phyloP scores from a whole-genome alignment of 2,113 vertebrate genomes.

The Bufo gargarizans region DNA sequence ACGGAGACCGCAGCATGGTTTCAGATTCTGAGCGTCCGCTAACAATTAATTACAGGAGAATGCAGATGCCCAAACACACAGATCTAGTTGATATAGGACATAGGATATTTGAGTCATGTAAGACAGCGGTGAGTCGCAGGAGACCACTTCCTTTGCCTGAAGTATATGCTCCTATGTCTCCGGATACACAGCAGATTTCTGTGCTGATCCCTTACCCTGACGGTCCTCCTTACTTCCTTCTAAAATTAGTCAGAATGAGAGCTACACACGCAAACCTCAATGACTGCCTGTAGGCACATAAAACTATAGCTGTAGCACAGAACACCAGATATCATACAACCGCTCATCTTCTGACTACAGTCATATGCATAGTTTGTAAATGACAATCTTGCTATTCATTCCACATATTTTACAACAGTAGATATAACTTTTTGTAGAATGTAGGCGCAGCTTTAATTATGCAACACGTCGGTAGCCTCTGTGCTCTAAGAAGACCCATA shows the following conservation, averaged over 20 bases:
- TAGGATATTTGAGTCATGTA: neutral
- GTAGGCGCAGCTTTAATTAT: too few species aligned
- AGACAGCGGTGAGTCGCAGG: neutral
- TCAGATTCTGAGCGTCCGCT: neutral
- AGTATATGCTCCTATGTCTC: neutral
- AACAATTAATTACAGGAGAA: conserved; percentile 11
- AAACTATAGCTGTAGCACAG: neutral
- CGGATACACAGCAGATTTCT: conserved; percentile 3
- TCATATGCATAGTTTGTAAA: neutral
- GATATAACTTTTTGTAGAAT: too few species aligned
- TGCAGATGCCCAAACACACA: conserved; percentile 12
- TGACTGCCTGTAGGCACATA: neutral
- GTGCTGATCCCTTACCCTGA: neutral
- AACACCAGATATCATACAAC: neutral
- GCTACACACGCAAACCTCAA: neutral
- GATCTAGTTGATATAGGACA: neutral
- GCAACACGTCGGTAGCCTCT: too few species aligned
- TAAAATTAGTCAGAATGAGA: conserved; percentile 10
- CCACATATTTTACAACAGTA: too few species aligned
- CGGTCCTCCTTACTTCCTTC: neutral
- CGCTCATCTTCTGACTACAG: neutral
- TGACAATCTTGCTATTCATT: too few species aligned
- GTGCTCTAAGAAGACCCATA: too few species aligned
- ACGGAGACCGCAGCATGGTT: neutral
- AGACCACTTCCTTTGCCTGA: conserved; percentile 35